Conservation (phyloP, 2,113 vertebrate genomes). For the Pollachius pollachius region DNA sequence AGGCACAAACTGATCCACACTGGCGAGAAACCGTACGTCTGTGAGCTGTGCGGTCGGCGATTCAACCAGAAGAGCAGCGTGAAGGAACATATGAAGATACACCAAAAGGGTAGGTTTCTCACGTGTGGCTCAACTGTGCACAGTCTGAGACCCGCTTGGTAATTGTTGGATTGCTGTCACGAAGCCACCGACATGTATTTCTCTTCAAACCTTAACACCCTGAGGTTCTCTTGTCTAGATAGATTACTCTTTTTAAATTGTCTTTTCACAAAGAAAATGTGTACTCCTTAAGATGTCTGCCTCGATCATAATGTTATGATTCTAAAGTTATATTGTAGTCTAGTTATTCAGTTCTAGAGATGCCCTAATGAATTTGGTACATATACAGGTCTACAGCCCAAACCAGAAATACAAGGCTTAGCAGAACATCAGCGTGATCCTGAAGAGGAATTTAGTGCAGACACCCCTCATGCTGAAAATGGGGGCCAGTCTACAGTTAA, state of each 20-base stretch:
- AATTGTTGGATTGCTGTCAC: background rate
- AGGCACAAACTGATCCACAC: conserved; percentile 67
- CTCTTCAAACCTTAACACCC: background rate
- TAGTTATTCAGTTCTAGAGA: background rate
- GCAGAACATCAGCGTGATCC: conserved; percentile 14
- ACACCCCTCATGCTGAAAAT: background rate
- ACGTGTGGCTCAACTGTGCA: background rate
- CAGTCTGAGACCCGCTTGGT: background rate
- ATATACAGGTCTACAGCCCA: conserved; percentile 33
- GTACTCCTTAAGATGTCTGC: no score
- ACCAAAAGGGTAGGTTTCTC: conserved; percentile 51
- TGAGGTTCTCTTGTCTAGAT: background rate
- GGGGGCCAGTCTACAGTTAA: background rate
- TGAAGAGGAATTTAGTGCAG: background rate
- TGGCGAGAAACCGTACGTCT: conserved; percentile 63
- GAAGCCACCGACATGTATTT: background rate
- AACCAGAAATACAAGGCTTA: conserved; percentile 15
- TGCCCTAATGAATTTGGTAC: background rate
- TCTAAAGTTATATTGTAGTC: background rate
- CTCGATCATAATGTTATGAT: background rate
- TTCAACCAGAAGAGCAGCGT: conserved; percentile 70
- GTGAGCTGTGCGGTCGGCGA: conserved; percentile 54
- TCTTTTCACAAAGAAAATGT: no score
- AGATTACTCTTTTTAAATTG: no score
- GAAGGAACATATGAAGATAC: conserved; percentile 68